Percentiles rank a stretch among this genome's conserved stretches.
phyloP scores from a whole-genome alignment of 2,113 vertebrate genomes.

The Noturus placidus region DNA sequence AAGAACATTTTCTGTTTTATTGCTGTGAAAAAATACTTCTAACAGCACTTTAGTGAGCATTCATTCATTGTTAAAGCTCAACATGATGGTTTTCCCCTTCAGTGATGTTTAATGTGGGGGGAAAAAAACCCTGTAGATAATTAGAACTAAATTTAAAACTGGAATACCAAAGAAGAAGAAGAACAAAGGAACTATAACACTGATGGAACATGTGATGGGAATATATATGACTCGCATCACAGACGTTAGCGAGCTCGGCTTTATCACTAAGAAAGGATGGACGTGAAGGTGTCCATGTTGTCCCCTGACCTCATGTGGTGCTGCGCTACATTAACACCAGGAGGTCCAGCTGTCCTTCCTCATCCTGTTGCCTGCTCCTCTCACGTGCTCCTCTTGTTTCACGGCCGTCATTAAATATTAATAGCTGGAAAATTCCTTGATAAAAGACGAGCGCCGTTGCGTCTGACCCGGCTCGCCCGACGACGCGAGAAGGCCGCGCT shows the following conservation, averaged over 20 bases:
- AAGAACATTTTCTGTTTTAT: not conserved
- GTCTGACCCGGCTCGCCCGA: not conserved
- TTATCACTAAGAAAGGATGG: not conserved
- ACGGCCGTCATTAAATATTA: constrained; percentile 50
- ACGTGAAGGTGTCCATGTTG: not conserved
- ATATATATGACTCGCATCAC: too few species aligned
- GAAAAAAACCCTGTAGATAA: too few species aligned
- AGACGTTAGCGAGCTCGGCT: too few species aligned
- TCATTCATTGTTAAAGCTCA: too few species aligned
- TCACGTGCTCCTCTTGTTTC: constrained; percentile 47
- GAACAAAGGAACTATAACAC: too few species aligned
- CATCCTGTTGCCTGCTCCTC: not conserved
- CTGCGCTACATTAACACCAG: not conserved
- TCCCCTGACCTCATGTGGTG: not conserved
- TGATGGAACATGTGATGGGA: too few species aligned
- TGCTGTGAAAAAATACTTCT: not conserved
- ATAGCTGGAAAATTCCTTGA: constrained; percentile 54
- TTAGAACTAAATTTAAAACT: too few species aligned
- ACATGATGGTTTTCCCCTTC: too few species aligned
- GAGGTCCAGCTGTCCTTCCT: not conserved
- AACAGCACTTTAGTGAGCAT: not conserved
- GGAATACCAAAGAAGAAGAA: too few species aligned
- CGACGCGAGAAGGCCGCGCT: not conserved
- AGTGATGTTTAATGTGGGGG: too few species aligned
- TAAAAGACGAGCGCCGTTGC: not conserved